phyloP scores from a whole-genome alignment of 2,888 invertebrate genomes.

The Thera britannica region DNA sequence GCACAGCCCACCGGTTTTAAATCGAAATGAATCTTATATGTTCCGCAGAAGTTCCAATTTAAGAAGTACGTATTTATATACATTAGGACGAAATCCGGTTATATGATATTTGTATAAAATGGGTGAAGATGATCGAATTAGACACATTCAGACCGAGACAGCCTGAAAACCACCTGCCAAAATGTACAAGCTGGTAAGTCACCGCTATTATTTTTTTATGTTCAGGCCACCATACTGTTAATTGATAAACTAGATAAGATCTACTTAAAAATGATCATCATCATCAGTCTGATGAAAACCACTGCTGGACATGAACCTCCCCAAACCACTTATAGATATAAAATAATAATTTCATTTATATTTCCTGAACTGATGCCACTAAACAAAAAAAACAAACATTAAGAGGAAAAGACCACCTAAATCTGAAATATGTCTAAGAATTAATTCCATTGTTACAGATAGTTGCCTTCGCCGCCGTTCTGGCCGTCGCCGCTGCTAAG shows the following conservation, averaged over 20 bases:
- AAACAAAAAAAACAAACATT: too few species aligned
- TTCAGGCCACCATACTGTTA: too few species aligned
- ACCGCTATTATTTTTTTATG: not conserved
- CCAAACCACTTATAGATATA: too few species aligned
- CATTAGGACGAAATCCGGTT: conserved; percentile 44
- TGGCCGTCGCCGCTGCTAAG: conserved; percentile 69
- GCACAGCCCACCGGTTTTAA: conserved; percentile 28
- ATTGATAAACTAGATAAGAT: too few species aligned
- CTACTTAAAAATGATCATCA: too few species aligned
- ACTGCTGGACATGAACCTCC: too few species aligned
- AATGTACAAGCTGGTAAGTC: conserved; percentile 50
- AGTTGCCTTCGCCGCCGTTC: conserved; percentile 53
- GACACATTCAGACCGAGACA: conserved; percentile 46
- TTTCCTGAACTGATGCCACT: too few species aligned
- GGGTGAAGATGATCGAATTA: conserved; percentile 37
- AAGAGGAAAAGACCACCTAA: too few species aligned
- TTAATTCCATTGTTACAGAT: conserved; percentile 46
- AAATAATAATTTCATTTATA: too few species aligned
- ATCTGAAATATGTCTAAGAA: conserved; percentile 1
- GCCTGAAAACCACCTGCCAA: conserved; percentile 43
- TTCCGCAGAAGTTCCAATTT: conserved; percentile 40
- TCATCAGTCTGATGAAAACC: too few species aligned
- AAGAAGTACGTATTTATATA: conserved; percentile 32
- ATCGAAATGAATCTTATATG: conserved; percentile 45
- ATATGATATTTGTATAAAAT: conserved; percentile 46